phyloP scores from a whole-genome alignment of 2,888 invertebrate genomes.

The Tetragonisca angustula region DNA sequence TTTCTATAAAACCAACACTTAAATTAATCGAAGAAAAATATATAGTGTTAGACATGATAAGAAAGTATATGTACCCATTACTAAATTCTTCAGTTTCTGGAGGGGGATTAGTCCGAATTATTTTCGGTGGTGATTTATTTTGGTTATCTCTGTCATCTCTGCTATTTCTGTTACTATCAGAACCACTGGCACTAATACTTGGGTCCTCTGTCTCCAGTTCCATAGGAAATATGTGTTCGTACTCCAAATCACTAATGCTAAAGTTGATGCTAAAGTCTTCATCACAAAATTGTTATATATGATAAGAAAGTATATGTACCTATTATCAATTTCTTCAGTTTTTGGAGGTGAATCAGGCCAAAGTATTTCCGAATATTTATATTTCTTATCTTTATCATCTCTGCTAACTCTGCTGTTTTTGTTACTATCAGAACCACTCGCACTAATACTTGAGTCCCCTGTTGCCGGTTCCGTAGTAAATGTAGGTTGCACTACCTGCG shows the following conservation, averaged over 20 bases:
- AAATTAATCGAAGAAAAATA: background rate
- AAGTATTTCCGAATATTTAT: constrained; percentile 69
- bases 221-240: constrained; percentile 85
- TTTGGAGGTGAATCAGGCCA: constrained; percentile 78
- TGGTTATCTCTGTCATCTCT: constrained; percentile 78
- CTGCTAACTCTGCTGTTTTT: constrained; percentile 85
- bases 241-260: constrained; percentile 61
- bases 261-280: constrained; percentile 87
- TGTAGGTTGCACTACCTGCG: constrained; percentile 84
- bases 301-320: constrained; percentile 71
- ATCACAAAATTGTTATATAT: constrained; percentile 82
- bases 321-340: constrained; percentile 79
- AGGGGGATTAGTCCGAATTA: constrained; percentile 77
- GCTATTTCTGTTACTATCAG: constrained; percentile 85
- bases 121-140: constrained; percentile 69
- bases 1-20: constrained; percentile 70
- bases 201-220: constrained; percentile 84
- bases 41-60: background rate
- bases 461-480: constrained; percentile 84
- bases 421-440: constrained; percentile 85
- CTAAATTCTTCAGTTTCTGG: constrained; percentile 79
- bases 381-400: constrained; percentile 75
- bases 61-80: constrained; percentile 76
- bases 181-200: constrained; percentile 87
- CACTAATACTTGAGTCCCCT: constrained; percentile 86